Evolutionary conservation across 2,888 invertebrate species (phyloP).

Genomic region (Drosophila tanythrix): DNA sequence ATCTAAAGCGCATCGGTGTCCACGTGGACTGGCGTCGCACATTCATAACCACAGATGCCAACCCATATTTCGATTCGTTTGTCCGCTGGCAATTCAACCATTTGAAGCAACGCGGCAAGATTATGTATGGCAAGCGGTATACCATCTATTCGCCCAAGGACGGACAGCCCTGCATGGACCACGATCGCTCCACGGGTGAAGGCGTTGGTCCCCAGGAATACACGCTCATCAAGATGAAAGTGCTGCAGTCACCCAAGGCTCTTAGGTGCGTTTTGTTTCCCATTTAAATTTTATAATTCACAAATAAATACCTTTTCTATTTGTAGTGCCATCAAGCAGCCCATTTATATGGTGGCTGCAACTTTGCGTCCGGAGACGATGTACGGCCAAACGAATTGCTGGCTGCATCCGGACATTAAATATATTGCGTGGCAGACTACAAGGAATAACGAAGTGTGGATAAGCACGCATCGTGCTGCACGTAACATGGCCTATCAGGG

Average conservation of each 20-base stretch:
- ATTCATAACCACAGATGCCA: slow-evolving; percentile 99
- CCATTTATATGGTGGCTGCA: slow-evolving; percentile 92
- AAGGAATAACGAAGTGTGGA: slow-evolving; percentile 90
- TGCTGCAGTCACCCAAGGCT: slow-evolving; percentile 87
- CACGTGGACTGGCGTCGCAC: slow-evolving; percentile 98
- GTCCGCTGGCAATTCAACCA: slow-evolving; percentile 98
- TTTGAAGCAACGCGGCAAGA: slow-evolving; percentile 93
- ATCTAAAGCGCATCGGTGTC: slow-evolving; percentile 95
- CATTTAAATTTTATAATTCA: neutral
- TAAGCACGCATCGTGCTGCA: slow-evolving; percentile 95
- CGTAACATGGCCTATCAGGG: slow-evolving; percentile 98
- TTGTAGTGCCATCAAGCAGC: slow-evolving; percentile 71
- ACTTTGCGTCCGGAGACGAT: slow-evolving; percentile 99
- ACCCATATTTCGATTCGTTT: slow-evolving; percentile 99
- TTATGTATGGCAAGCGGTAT: slow-evolving; percentile 98
- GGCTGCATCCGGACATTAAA: slow-evolving; percentile 97
- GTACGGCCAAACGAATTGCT: slow-evolving; percentile 99
- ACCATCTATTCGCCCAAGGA: slow-evolving; percentile 98
- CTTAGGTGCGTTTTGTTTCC: slow-evolving; percentile 86
- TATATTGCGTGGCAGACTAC: slow-evolving; percentile 94
- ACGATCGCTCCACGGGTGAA: slow-evolving; percentile 97
- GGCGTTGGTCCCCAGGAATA: slow-evolving; percentile 99
- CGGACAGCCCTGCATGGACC: slow-evolving; percentile 99
- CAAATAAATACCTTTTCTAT: neutral
- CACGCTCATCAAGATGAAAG: slow-evolving; percentile 96